Evolutionary conservation across 2,888 invertebrate species (phyloP), one percentile per base, ranked within the genome.

Genomic region (Drosophila robusta): DNA sequence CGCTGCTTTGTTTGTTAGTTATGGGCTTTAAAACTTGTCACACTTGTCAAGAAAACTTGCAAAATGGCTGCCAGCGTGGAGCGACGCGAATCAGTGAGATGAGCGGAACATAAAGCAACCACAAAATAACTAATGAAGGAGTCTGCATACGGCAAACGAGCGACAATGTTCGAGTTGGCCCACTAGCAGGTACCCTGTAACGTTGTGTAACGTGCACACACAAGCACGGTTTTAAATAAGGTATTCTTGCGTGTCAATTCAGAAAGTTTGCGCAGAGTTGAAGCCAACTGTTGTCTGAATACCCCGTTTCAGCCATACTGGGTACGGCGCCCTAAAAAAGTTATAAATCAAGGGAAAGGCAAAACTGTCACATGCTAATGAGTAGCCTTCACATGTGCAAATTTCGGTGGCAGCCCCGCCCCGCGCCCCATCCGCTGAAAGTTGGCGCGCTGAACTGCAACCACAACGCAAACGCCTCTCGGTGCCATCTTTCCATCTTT

Each of bases 11-110:
- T 62, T 56, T 58, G 50, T 79, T 85, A 77, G 79, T 79, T 81
- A 71, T 85, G 85, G 79, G 63, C 71, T 61, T 77, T 75, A 73
- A 76, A 86, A 77, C 79, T 79, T 84, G 81, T 79, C 81, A 84
- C 84, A 80, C 81, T 78, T 86, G 84, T 84, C 84, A 77, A 49
- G 56, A 47, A 56, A 78, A 77, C 64, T 78, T 78, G 29, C 63
- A 46, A 16, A 60, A 60, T 50, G 64, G 57, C 64, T 70, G 65
- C 50, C 70, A 50, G 39, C 56, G 62, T 54, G 14, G 38, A 54
- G 49, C 46, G 36, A 41, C 47, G 46, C 49, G 24, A 47, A 29
- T 29, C 26, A 29, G 29, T 14, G 7, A 12, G 12, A 12, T 41
- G 29, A 16, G 9, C 18, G 14, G 5, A 26, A 44, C 18, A n/a